Percentiles rank a stretch among this genome's conserved stretches.
These are phyloP conservation scores for Epistrophe grossulariae DNA, from an alignment of 2,888 invertebrate genomes.

Conservation along the genomic window DNA sequence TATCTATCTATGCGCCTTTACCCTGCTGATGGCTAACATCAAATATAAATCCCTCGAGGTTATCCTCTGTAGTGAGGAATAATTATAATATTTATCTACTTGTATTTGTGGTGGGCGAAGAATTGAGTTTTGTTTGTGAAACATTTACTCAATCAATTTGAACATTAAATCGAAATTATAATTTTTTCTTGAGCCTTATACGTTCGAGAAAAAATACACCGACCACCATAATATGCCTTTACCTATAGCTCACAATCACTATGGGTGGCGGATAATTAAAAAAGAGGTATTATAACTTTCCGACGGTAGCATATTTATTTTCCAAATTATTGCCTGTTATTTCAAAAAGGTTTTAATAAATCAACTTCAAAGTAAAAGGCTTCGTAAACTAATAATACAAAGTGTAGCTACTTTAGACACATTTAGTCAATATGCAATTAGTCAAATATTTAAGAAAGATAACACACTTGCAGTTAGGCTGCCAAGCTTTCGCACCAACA, in stretches of 20 bases:
- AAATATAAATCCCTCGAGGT: constrained; percentile 11
- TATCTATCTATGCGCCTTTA: background rate
- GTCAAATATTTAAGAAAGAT: too few relatives aligned
- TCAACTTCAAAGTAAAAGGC: constrained; percentile 43
- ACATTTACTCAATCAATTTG: constrained; percentile 72
- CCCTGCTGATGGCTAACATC: constrained; percentile 4
- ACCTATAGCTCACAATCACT: constrained; percentile 12
- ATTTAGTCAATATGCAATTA: too few relatives aligned
- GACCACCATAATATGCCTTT: constrained; percentile 40
- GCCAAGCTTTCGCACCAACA: too few relatives aligned
- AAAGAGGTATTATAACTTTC: background rate
- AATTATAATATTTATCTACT: background rate
- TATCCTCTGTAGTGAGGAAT: background rate
- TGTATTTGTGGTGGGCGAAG: constrained; percentile 53
- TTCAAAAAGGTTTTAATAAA: constrained; percentile 44
- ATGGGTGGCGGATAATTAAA: constrained; percentile 60
- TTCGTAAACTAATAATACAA: constrained; percentile 58
- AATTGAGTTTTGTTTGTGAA: constrained; percentile 32
- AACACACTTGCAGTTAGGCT: too few relatives aligned
- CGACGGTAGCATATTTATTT: constrained; percentile 55
- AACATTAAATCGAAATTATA: constrained; percentile 60
- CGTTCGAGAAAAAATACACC: constrained; percentile 47
- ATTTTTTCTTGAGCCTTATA: constrained; percentile 27
- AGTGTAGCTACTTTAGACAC: too few relatives aligned
- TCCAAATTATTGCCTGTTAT: constrained; percentile 62